Evolutionary conservation across 2,888 invertebrate species (phyloP), one percentile per base, ranked within the genome.

Genomic region (Dynastes grantii): DNA sequence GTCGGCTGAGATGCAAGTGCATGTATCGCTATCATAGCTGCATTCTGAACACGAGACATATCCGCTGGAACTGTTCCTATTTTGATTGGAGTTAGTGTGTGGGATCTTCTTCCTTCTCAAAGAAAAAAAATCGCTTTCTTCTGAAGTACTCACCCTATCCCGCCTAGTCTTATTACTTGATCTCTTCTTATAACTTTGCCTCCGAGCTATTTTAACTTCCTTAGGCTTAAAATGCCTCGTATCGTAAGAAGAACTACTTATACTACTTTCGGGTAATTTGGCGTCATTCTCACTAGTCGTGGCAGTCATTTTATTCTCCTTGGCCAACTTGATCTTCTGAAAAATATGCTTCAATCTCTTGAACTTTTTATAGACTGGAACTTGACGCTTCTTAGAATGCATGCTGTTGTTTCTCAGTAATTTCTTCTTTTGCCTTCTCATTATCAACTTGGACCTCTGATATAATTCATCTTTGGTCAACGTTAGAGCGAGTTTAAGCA

Each of bases 401-500:
- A 78, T 45, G 81, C 91, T 91, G 78, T 91, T 92, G 75, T 91
- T 89, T 85, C 92, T 90, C 75, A 93, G 87, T 81, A 92, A 90
- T 85, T 94, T 94, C 87, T 94, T 94, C 86, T 93, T 94, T 84
- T 96, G 95, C 76, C 95, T 92, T 80, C 95, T 92, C 96, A 97
- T 97, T 81, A 97, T 97, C 80, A 94, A 94, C 88, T 97, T 97
- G 81, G 96, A 96, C 85, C 96, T 93, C 86, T 96, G 95, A 86
- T 96, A 97, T 81, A 97, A 91, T 89, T 97, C 97, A 85, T 97
- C 97, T 89, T 96, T 96, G n/a, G 96, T 97, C 79, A 97, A 89
- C 0, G 97, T 97, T 0, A 97, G 93, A 2, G 97, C 96, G 81
- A 97, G 89, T 89, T 97, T 97, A 53, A 97, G 89, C 68, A 97